Conservation (phyloP, 2,888 invertebrate genomes). For the Diaphora mendica region DNA sequence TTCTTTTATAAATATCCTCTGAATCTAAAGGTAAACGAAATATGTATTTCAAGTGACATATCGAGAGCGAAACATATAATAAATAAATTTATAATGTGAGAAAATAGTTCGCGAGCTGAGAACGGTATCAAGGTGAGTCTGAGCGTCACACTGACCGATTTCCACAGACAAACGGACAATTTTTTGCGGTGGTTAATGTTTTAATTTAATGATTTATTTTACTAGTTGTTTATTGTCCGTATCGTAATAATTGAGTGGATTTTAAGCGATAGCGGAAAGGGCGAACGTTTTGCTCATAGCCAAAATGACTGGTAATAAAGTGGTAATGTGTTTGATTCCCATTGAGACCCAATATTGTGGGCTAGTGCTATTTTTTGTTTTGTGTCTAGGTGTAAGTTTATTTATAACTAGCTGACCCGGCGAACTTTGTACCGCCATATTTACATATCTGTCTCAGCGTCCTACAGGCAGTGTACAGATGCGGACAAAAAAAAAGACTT, state of each 20-base stretch:
- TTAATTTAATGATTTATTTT: constrained; percentile 1
- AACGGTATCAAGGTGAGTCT: constrained; percentile 10
- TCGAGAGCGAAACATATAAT: constrained; percentile 1
- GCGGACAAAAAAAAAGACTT: no score
- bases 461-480: no score
- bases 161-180: constrained; percentile 24
- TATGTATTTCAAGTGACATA: neutral
- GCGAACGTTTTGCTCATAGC: neutral
- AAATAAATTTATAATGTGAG: constrained; percentile 2
- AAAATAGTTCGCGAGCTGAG: constrained; percentile 29
- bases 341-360: neutral
- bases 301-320: neutral
- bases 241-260: neutral
- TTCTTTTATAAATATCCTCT: neutral
- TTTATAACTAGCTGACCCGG: no score
- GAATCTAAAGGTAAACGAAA: neutral
- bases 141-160: constrained; percentile 29
- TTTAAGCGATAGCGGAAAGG: neutral
- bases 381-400: neutral
- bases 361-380: neutral
- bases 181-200: constrained; percentile 6
- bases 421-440: no score
- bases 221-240: neutral
- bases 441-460: no score
- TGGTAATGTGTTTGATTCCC: neutral